These are phyloP conservation scores for Timema podura DNA, from an alignment of 2,888 invertebrate species.

Conservation along the genomic window DNA sequence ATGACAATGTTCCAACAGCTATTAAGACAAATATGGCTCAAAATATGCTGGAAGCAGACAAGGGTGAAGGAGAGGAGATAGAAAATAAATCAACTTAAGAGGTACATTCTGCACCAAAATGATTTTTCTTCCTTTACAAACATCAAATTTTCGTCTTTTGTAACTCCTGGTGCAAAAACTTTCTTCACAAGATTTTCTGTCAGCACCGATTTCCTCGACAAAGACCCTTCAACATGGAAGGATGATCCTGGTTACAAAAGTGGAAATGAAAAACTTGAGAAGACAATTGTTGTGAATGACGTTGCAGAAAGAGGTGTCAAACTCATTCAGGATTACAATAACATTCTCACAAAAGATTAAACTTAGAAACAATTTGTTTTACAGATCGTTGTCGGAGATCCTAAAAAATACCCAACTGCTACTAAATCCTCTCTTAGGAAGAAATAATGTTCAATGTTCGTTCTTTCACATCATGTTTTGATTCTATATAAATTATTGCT, in stretches of 20 bases:
- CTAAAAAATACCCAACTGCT: too few relatives aligned
- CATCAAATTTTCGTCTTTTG: slow-evolving; percentile 9
- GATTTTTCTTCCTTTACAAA: slow-evolving; percentile 12
- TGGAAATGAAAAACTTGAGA: slow-evolving; percentile 17
- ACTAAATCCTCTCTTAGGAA: slow-evolving; percentile 15
- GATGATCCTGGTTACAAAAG: slow-evolving; percentile 4
- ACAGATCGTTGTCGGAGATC: slow-evolving; percentile 9
- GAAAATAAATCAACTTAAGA: background rate
- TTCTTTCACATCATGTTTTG: slow-evolving; percentile 15
- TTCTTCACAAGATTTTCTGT: slow-evolving; percentile 15
- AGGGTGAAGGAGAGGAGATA: slow-evolving; percentile 12
- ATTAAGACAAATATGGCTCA: slow-evolving; percentile 11
- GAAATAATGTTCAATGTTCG: slow-evolving; percentile 13
- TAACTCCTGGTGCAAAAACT: slow-evolving; percentile 4
- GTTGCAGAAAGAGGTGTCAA: slow-evolving; percentile 10
- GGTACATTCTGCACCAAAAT: slow-evolving; percentile 14
- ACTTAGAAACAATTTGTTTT: slow-evolving; percentile 18
- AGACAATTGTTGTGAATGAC: slow-evolving; percentile 8
- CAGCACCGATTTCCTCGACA: slow-evolving; percentile 2
- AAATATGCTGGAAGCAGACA: slow-evolving; percentile 9
- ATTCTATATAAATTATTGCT: slow-evolving; percentile 13
- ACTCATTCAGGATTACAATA: slow-evolving; percentile 17
- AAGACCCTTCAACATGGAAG: slow-evolving; percentile 7
- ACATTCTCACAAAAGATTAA: slow-evolving; percentile 19
- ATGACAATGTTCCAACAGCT: slow-evolving; percentile 6